Evolutionary conservation across 2,113 vertebrate species (phyloP).

Genomic region (Dromiciops gliroides): DNA sequence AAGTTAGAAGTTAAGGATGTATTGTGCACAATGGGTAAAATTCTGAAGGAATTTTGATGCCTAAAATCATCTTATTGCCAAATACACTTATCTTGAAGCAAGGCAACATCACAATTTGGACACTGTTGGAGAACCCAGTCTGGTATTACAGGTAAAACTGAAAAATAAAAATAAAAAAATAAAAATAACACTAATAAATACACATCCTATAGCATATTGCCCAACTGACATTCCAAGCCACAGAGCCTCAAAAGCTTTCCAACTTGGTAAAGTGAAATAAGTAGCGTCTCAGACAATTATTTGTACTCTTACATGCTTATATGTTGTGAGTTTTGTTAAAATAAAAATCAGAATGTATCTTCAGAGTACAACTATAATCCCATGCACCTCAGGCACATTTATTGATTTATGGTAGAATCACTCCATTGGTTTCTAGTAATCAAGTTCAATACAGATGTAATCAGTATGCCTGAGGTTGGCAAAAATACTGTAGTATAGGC

Average conservation of each 20-base stretch:
- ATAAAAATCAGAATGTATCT: slow-evolving; percentile 80
- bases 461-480: slow-evolving; percentile 85
- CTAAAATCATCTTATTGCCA: slow-evolving; percentile 85
- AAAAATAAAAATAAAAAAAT: slow-evolving; percentile 80
- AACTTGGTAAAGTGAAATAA: slow-evolving; percentile 81
- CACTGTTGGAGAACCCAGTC: slow-evolving; percentile 85
- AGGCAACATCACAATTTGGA: slow-evolving; percentile 89
- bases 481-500: slow-evolving; percentile 87
- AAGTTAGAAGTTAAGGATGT: slow-evolving; percentile 84
- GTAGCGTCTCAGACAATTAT: slow-evolving; percentile 85
- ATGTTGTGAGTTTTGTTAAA: slow-evolving; percentile 79
- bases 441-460: slow-evolving; percentile 84
- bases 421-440: slow-evolving; percentile 82
- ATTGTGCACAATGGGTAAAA: slow-evolving; percentile 85
- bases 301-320: slow-evolving; percentile 81
- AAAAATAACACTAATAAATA: slow-evolving; percentile 83
- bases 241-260: slow-evolving; percentile 84
- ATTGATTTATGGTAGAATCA: slow-evolving; percentile 80
- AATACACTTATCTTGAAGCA: slow-evolving; percentile 88
- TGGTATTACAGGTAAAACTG: slow-evolving; percentile 87
- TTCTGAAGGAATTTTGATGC: slow-evolving; percentile 81
- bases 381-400: slow-evolving; percentile 81
- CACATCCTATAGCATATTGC: slow-evolving; percentile 84
- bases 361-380: slow-evolving; percentile 83
- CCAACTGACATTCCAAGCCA: slow-evolving; percentile 87